A percentile compares a stretch with the other conserved stretches of the same genome.
phyloP scores from a whole-genome alignment of 2,888 invertebrate genomes.

The Lobophora halterata region DNA sequence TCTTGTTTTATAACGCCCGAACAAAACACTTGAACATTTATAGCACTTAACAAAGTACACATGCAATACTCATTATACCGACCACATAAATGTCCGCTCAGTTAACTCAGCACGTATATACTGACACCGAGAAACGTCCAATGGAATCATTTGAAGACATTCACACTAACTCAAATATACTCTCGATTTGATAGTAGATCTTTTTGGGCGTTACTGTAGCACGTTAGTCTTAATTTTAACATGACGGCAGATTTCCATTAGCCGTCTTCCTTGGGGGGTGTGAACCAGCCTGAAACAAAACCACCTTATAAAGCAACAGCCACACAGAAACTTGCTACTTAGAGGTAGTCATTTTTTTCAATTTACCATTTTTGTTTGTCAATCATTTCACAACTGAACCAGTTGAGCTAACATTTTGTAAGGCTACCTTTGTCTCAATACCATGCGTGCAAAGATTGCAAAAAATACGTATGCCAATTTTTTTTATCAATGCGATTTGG shows the following conservation, averaged over 20 bases:
- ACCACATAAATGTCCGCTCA: constrained; percentile 45
- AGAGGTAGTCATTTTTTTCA: no score
- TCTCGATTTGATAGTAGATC: constrained; percentile 51
- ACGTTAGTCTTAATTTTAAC: constrained; percentile 65
- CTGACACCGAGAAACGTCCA: constrained; percentile 41
- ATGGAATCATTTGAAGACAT: constrained; percentile 50
- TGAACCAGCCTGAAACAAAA: constrained; percentile 89
- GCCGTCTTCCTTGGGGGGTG: constrained; percentile 95
- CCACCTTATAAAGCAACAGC: no score
- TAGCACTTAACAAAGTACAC: constrained; percentile 73
- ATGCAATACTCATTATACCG: constrained; percentile 55
- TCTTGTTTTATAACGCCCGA: constrained; percentile 74
- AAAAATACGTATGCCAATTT: no score
- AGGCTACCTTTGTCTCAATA: no score
- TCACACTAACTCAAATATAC: constrained; percentile 49
- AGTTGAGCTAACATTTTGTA: no score
- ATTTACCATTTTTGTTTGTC: no score
- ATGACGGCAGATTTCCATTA: constrained; percentile 72
- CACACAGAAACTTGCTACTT: no score
- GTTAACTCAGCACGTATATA: constrained; percentile 52
- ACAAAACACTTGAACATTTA: constrained; percentile 60
- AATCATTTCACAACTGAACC: no score
- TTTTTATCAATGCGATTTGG: no score
- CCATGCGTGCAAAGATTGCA: no score
- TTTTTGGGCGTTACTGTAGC: constrained; percentile 63